These are phyloP conservation scores for Liparis tanakae DNA, from an alignment of 2,797 vertebrate genomes.

Conservation along the genomic window DNA sequence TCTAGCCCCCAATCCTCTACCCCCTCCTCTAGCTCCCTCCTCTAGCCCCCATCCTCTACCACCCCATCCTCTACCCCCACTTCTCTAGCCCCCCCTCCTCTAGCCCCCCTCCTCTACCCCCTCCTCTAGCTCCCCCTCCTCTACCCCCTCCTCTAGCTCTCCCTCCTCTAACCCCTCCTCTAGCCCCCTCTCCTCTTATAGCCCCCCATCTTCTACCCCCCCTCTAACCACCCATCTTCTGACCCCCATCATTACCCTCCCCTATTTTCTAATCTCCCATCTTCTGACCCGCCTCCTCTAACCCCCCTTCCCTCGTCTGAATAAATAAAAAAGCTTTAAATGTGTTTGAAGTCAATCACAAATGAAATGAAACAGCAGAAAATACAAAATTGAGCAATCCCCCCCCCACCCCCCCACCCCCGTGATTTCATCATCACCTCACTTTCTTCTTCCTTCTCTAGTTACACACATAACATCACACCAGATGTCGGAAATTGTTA, in stretches of 20 bases:
- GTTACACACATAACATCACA: background rate
- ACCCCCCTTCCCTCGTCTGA: constrained; percentile 8
- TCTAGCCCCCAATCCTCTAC: too few species aligned
- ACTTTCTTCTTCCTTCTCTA: background rate
- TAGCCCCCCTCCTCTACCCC: too few species aligned
- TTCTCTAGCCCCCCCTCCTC: too few species aligned
- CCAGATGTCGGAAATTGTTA: background rate
- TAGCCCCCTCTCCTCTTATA: too few species aligned
- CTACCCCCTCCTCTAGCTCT: too few species aligned
- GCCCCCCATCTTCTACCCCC: too few species aligned
- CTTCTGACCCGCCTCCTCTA: background rate
- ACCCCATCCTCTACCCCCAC: too few species aligned
- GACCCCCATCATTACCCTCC: background rate
- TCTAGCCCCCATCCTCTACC: too few species aligned
- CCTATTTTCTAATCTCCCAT: background rate
- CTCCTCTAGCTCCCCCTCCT: too few species aligned
- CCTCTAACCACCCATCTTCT: too few species aligned
- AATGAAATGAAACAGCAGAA: background rate
- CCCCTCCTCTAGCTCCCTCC: too few species aligned
- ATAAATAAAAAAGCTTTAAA: constrained; percentile 12
- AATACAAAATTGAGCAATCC: constrained; percentile 41
- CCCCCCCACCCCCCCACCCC: background rate
- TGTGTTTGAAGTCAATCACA: constrained; percentile 33
- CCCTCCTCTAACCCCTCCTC: too few species aligned
- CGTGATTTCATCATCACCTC: background rate